Evolutionary conservation across 2,888 invertebrate genomes (phyloP).

Genomic region (Amiota mariae): DNA sequence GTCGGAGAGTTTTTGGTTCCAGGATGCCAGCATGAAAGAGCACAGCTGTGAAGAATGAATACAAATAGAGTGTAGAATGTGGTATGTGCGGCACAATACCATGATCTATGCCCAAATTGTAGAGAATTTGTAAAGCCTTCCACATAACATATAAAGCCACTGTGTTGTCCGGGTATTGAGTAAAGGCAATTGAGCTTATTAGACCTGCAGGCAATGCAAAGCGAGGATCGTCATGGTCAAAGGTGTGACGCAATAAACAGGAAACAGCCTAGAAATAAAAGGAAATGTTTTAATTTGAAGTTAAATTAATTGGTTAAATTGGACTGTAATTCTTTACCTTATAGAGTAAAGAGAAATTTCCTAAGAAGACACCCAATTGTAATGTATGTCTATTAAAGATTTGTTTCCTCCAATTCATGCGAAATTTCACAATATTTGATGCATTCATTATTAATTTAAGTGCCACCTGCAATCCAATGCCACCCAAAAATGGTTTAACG

Average conservation of each 20-base stretch:
- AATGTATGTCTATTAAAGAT: constrained; percentile 77
- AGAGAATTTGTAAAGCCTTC: constrained; percentile 85
- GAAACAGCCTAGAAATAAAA: constrained; percentile 75
- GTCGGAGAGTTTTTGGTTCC: constrained; percentile 84
- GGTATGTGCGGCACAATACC: constrained; percentile 80
- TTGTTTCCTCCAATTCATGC: constrained; percentile 74
- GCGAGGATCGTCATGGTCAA: constrained; percentile 77
- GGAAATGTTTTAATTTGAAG: no score
- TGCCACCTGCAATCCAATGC: constrained; percentile 78
- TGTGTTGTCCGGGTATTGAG: constrained; percentile 83
- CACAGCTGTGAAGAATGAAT: constrained; percentile 84
- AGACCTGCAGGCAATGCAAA: constrained; percentile 83
- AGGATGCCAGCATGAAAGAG: constrained; percentile 85
- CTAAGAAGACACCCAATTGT: constrained; percentile 80
- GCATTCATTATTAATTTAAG: constrained; percentile 77
- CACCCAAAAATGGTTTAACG: constrained; percentile 77
- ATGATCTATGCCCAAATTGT: constrained; percentile 80
- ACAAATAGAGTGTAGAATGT: constrained; percentile 81
- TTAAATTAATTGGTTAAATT: neutral
- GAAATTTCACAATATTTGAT: constrained; percentile 75
- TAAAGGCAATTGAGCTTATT: constrained; percentile 81
- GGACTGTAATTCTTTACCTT: constrained; percentile 75
- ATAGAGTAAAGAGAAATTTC: constrained; percentile 80
- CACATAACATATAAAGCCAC: constrained; percentile 88
- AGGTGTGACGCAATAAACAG: constrained; percentile 79